Conservation (phyloP, 2,797 vertebrate species). For the Chrysocyon brachyurus region DNA sequence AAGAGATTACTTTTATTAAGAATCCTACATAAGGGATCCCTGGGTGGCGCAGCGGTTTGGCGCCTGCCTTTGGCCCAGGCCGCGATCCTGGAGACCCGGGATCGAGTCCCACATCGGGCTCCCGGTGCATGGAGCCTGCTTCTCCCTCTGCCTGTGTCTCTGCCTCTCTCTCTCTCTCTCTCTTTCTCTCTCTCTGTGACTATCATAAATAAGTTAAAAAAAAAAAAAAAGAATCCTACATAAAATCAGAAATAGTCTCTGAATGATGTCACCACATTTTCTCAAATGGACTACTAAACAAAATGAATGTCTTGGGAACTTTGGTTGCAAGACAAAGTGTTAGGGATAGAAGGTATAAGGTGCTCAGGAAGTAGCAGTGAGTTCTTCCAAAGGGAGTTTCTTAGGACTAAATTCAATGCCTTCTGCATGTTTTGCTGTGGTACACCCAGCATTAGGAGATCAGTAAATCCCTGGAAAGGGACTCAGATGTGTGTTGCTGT, state of each 20-base stretch:
- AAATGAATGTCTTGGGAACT: not conserved
- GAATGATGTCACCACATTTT: not conserved
- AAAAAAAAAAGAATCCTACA: not conserved
- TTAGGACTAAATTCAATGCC: not conserved
- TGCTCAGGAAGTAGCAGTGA: conserved; percentile 28
- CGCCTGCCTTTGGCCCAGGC: too few species aligned
- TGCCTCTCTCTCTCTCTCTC: too few species aligned
- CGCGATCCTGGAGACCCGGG: too few species aligned
- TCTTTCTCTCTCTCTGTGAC: too few species aligned
- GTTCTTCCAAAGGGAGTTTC: conserved; percentile 35
- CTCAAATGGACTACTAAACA: not conserved
- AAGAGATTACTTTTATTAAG: conserved; percentile 24
- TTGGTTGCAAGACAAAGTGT: not conserved
- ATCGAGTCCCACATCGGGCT: too few species aligned
- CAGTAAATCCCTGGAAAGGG: not conserved
- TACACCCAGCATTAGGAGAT: not conserved
- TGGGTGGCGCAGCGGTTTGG: too few species aligned
- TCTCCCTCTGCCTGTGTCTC: too few species aligned
- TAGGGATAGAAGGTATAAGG: not conserved
- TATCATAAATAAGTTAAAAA: too few species aligned
- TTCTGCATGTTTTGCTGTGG: conserved; percentile 25
- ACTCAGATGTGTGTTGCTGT: not conserved
- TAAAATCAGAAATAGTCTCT: conserved; percentile 26
- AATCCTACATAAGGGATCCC: not conserved
- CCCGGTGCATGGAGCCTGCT: too few species aligned